These are phyloP conservation scores for Hassar affinis DNA, from an alignment of 2,113 vertebrate species.

Conservation along the genomic window DNA sequence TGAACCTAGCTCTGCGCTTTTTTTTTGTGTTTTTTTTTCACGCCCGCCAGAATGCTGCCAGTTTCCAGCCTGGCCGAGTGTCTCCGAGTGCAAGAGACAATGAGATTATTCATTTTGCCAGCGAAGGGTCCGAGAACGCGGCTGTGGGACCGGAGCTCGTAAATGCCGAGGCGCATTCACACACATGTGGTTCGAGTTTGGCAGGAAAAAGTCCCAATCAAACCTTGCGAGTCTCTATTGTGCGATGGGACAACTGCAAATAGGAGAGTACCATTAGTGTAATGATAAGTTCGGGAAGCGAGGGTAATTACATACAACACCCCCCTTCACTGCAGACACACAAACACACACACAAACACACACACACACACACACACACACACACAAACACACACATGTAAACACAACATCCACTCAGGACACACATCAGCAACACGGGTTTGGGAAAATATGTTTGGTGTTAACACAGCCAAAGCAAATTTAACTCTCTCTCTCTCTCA, in stretches of 20 bases:
- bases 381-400: too few relatives aligned
- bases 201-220: constrained; percentile 70
- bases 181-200: constrained; percentile 76
- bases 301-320: constrained; percentile 65
- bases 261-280: constrained; percentile 70
- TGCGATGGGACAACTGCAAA: constrained; percentile 69
- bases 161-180: constrained; percentile 65
- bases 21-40: background rate
- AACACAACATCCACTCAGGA: constrained; percentile 58
- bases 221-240: constrained; percentile 68
- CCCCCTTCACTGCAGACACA: constrained; percentile 53
- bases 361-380: constrained; percentile 43
- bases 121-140: constrained; percentile 59
- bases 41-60: background rate
- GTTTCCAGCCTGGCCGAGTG: constrained; percentile 41
- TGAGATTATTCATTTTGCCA: constrained; percentile 68
- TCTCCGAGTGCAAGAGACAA: constrained; percentile 59
- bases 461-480: too few relatives aligned
- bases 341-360: constrained; percentile 23
- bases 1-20: background rate
- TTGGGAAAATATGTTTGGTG: too few relatives aligned
- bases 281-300: constrained; percentile 69
- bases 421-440: too few relatives aligned
- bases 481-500: too few relatives aligned
- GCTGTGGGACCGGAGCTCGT: constrained; percentile 62